Evolutionary conservation across 2,113 vertebrate genomes (phyloP).

Genomic region (Misgurnus mizolepis): DNA sequence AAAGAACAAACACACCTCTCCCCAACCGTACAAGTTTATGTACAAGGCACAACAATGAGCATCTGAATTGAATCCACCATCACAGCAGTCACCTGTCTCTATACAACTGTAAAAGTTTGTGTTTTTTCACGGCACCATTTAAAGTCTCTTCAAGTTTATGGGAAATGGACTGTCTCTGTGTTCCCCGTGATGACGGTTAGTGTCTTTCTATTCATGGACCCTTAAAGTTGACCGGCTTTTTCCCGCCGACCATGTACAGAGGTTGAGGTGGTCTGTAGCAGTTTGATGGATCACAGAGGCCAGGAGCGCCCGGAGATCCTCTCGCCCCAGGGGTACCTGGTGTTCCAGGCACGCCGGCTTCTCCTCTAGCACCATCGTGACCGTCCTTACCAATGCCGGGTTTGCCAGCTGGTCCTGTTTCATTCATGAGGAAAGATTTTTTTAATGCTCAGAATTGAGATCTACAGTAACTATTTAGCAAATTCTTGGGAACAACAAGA

Average conservation of each 20-base stretch:
- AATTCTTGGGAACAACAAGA: too few relatives aligned
- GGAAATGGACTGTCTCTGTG: slow-evolving; percentile 31
- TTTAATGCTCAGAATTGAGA: too few relatives aligned
- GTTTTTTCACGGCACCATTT: slow-evolving; percentile 46
- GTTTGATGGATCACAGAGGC: slow-evolving; percentile 79
- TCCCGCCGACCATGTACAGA: slow-evolving; percentile 72
- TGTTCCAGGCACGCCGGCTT: slow-evolving; percentile 67
- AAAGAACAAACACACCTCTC: slow-evolving; percentile 10
- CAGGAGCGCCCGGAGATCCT: slow-evolving; percentile 68
- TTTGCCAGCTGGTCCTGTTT: slow-evolving; percentile 67
- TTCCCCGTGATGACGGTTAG: slow-evolving; percentile 45
- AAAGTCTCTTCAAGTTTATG: slow-evolving; percentile 55
- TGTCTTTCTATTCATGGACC: slow-evolving; percentile 61
- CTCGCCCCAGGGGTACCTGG: slow-evolving; percentile 68
- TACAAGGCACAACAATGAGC: slow-evolving; percentile 50
- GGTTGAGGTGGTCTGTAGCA: slow-evolving; percentile 72
- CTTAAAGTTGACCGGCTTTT: slow-evolving; percentile 72
- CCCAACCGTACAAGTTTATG: slow-evolving; percentile 20
- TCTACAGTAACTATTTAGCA: background rate
- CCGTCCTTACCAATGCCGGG: slow-evolving; percentile 75
- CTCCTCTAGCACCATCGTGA: slow-evolving; percentile 68
- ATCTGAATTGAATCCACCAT: slow-evolving; percentile 25
- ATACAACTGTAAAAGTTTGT: slow-evolving; percentile 63
- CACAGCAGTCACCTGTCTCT: slow-evolving; percentile 52
- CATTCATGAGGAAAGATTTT: background rate